A percentile compares a stretch with the other conserved stretches of the same genome.
Conservation (phyloP, 2,888 invertebrate genomes). For the Pterostichus niger region DNA sequence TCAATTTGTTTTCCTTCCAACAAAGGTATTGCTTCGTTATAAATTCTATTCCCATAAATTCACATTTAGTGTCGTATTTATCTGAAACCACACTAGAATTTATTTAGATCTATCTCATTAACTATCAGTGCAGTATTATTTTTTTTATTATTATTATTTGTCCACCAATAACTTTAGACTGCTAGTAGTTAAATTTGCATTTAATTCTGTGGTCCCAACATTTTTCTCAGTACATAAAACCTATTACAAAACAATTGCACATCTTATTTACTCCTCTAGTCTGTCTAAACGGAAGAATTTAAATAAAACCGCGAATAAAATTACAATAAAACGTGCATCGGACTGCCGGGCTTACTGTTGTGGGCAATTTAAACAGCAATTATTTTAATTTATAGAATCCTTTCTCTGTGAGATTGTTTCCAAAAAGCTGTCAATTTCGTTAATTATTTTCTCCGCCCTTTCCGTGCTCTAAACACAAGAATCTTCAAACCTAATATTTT, state of each 20-base stretch:
- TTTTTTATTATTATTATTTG: not conserved
- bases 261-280: conserved; percentile 19
- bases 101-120: conserved; percentile 23
- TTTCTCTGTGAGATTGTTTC: conserved; percentile 33
- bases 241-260: conserved; percentile 23
- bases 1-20: conserved; percentile 44
- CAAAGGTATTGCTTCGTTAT: conserved; percentile 25
- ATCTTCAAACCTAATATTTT: conserved; percentile 55
- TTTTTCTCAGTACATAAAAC: conserved; percentile 30
- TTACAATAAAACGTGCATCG: conserved; percentile 70
- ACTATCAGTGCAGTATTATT: not conserved
- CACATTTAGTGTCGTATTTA: conserved; percentile 11
- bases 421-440: conserved; percentile 39
- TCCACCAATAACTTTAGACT: not conserved
- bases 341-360: conserved; percentile 68
- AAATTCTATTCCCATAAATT: conserved; percentile 24
- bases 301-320: conserved; percentile 71
- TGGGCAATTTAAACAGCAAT: conserved; percentile 67
- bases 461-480: conserved; percentile 7
- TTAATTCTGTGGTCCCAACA: not conserved
- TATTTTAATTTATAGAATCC: conserved; percentile 61
- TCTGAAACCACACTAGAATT: not conserved
- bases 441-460: conserved; percentile 55
- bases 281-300: not conserved
- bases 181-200: conserved; percentile 16